A percentile compares a stretch with the other conserved stretches of the same genome.
Evolutionary conservation across 2,888 invertebrate species (phyloP).

Genomic region (Chironomus riparius): DNA sequence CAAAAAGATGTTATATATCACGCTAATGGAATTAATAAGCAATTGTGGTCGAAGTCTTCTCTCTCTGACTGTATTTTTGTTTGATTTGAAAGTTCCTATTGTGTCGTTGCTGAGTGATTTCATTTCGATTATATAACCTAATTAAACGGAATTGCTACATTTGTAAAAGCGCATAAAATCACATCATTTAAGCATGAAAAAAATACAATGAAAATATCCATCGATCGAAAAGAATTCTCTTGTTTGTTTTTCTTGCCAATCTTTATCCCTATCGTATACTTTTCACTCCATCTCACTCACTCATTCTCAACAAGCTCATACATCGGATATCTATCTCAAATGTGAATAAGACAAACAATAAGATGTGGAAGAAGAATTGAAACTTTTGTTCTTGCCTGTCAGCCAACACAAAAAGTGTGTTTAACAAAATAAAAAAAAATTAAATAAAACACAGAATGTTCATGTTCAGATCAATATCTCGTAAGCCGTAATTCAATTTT

Average conservation of each 20-base stretch:
- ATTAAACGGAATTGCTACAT: background rate
- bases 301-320: background rate
- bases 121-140: background rate
- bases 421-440: background rate
- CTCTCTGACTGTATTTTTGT: too few species aligned
- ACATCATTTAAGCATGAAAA: background rate
- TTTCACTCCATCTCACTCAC: too few species aligned
- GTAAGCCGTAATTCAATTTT: constrained; percentile 13
- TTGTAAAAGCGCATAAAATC: background rate
- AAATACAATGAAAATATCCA: background rate
- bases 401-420: background rate
- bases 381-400: too few species aligned
- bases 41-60: background rate
- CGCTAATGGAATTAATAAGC: constrained; percentile 19
- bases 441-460: background rate
- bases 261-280: background rate
- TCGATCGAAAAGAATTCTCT: background rate
- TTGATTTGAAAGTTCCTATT: background rate
- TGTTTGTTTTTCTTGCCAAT: background rate
- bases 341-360: background rate
- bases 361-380: background rate
- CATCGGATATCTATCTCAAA: background rate
- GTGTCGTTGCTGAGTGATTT: background rate
- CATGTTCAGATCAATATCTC: background rate
- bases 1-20: constrained; percentile 15